Percentiles rank a stretch among this genome's conserved stretches.
These are phyloP conservation scores for Lomographa bimaculata DNA, from an alignment of 2,888 invertebrate species.

Conservation along the genomic window DNA sequence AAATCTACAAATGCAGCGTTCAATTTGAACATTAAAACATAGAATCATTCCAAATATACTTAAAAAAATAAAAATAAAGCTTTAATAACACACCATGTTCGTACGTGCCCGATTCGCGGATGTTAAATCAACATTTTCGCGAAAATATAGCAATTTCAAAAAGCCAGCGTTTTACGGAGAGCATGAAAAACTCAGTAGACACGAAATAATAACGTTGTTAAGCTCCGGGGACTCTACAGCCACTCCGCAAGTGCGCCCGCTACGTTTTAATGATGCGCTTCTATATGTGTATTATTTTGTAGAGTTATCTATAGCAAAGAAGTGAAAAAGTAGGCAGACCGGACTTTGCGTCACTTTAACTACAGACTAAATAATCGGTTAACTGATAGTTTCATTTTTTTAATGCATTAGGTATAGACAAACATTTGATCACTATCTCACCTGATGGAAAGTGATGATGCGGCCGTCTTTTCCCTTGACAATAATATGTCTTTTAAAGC, in stretches of 20 bases:
- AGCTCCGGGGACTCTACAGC: conserved; percentile 31
- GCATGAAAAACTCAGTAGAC: conserved; percentile 16
- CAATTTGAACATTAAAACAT: background rate
- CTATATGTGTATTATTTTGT: conserved; percentile 4
- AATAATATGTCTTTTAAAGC: no score
- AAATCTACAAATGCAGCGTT: background rate
- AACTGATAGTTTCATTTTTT: no score
- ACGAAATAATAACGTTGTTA: conserved; percentile 37
- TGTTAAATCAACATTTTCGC: conserved; percentile 9
- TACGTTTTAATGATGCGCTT: conserved; percentile 32
- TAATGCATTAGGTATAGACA: no score
- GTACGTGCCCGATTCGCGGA: conserved; percentile 1
- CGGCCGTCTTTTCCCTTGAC: no score
- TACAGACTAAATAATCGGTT: no score
- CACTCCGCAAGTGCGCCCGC: conserved; percentile 28
- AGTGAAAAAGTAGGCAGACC: background rate
- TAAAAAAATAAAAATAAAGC: no score
- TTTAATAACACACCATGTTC: background rate
- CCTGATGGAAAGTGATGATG: no score
- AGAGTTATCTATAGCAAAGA: conserved; percentile 5
- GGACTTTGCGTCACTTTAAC: no score
- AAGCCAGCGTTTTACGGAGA: conserved; percentile 16
- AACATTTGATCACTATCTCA: no score
- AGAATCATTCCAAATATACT: no score
- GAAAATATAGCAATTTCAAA: conserved; percentile 11